Evolutionary conservation across 2,888 invertebrate genomes (phyloP).

Genomic region (Drosophila kanekoi): DNA sequence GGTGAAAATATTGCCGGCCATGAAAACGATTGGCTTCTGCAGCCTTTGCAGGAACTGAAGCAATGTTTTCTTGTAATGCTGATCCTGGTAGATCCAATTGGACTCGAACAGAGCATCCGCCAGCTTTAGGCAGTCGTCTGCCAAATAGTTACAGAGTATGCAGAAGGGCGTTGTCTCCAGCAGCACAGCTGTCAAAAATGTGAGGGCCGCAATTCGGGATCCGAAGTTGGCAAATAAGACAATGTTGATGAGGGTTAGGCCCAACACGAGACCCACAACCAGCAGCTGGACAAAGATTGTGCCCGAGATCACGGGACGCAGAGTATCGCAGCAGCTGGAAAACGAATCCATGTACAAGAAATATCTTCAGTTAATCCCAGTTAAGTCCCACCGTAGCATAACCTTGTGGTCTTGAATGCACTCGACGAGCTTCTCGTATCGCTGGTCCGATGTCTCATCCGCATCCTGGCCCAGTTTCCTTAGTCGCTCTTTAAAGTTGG

Average conservation of each 20-base stretch:
- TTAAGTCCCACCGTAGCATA: slow-evolving; percentile 42
- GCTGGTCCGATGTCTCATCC: slow-evolving; percentile 40
- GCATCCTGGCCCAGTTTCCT: slow-evolving; percentile 58
- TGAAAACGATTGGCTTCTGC: slow-evolving; percentile 67
- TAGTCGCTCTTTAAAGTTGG: slow-evolving; percentile 60
- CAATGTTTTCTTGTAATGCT: slow-evolving; percentile 62
- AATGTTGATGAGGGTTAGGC: slow-evolving; percentile 73
- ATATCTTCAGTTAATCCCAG: neutral
- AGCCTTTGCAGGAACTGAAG: slow-evolving; percentile 69
- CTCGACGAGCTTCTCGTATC: slow-evolving; percentile 59
- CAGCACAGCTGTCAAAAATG: slow-evolving; percentile 63
- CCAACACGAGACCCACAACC: slow-evolving; percentile 70
- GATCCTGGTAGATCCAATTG: slow-evolving; percentile 67
- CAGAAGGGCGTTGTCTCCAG: too few relatives aligned
- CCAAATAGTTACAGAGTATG: too few relatives aligned
- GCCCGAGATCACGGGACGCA: slow-evolving; percentile 73
- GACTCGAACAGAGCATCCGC: slow-evolving; percentile 74
- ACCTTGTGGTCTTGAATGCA: slow-evolving; percentile 75
- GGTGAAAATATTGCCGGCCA: slow-evolving; percentile 73
- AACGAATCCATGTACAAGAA: neutral
- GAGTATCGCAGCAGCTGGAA: slow-evolving; percentile 59
- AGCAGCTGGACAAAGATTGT: slow-evolving; percentile 78
- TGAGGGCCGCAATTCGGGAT: slow-evolving; percentile 63
- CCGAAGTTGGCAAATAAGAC: slow-evolving; percentile 65
- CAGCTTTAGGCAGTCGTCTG: slow-evolving; percentile 63